Conservation (phyloP, 30 jellyfish, hydroid and myxozoan species). For the Pseudorhiza aurosa region DNA sequence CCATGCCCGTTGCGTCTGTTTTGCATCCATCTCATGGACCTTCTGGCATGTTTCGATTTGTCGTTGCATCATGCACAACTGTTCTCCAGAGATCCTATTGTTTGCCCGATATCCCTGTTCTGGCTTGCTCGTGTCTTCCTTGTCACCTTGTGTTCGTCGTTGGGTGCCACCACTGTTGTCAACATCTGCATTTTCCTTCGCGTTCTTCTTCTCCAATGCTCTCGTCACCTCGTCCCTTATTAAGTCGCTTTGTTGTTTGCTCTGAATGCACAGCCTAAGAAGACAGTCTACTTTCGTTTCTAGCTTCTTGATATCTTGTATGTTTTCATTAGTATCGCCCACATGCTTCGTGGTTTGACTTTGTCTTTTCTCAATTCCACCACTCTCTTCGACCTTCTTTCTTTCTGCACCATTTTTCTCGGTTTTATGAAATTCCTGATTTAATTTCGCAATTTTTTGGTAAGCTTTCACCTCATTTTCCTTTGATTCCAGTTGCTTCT, state of each 20-base stretch:
- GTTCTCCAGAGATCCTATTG: not conserved
- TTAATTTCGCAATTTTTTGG: not conserved
- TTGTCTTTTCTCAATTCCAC: too few species aligned
- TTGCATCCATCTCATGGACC: not conserved
- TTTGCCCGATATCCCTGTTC: not conserved
- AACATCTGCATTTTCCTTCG: not conserved
- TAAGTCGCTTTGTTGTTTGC: not conserved
- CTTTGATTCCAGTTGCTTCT: constrained; percentile 20
- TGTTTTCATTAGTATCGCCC: too few species aligned
- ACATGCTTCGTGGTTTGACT: too few species aligned
- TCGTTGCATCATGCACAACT: not conserved
- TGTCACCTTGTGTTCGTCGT: too few species aligned
- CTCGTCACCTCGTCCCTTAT: not conserved
- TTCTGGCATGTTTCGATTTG: not conserved
- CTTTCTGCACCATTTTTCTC: too few species aligned
- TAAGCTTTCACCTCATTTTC: constrained; percentile 3
- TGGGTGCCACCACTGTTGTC: too few species aligned
- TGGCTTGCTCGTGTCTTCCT: not conserved
- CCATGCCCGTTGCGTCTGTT: not conserved
- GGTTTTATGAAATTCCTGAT: too few species aligned
- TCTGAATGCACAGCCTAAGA: not conserved
- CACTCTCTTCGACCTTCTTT: too few species aligned
- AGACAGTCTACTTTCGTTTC: not conserved
- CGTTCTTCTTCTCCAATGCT: not conserved
- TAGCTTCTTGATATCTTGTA: too few species aligned